Percentiles rank a stretch among this genome's conserved stretches.
phyloP scores from a whole-genome alignment of 2,113 vertebrate species.

The Misgurnus mizolepis region DNA sequence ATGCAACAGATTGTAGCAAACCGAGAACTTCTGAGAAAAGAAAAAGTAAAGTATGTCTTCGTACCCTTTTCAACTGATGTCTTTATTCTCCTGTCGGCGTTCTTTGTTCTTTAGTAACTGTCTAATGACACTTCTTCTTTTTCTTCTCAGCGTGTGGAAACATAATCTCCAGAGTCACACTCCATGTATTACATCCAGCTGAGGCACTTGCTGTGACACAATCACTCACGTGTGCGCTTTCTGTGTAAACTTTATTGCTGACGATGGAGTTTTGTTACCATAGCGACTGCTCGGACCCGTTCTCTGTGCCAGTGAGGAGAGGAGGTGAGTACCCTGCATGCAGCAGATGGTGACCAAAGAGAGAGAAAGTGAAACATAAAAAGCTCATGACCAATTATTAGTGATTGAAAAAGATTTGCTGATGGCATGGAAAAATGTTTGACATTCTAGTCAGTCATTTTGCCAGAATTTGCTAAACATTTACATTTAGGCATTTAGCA shows the following conservation, averaged over 20 bases:
- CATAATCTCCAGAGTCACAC: slow-evolving; percentile 19
- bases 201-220: not conserved
- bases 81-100: not conserved
- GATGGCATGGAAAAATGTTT: not conserved
- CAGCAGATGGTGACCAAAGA: slow-evolving; percentile 56
- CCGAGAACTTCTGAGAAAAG: not conserved
- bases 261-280: slow-evolving; percentile 4
- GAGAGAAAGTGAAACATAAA: slow-evolving; percentile 27
- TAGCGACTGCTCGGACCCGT: not conserved
- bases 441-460: not conserved
- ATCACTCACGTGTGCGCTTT: not conserved
- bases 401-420: not conserved
- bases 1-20: not conserved
- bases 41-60: not conserved
- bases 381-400: not conserved
- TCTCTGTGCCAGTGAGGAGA: slow-evolving; percentile 24
- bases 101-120: not conserved
- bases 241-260: slow-evolving; percentile 23
- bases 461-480: not conserved
- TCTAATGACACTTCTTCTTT: slow-evolving; percentile 11
- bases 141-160: not conserved
- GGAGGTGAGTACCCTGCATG: slow-evolving; percentile 22
- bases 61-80: not conserved
- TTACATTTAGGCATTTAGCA: too few species aligned
- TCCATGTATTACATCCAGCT: slow-evolving; percentile 28